Base-by-base conservation (phyloP, 2,113 vertebrate species). In the Oostethus manadensis region DNA sequence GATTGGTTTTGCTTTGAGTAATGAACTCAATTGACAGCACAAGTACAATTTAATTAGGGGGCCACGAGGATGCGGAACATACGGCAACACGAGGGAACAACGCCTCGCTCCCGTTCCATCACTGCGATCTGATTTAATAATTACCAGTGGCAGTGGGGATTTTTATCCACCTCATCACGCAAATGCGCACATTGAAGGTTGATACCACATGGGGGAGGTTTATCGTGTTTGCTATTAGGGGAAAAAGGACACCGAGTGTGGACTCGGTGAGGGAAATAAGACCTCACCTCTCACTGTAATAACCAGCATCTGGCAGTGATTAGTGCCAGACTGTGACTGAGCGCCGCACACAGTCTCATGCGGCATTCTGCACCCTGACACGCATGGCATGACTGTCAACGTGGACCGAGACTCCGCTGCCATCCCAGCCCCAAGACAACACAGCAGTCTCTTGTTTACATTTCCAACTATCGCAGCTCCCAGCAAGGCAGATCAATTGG, bases 41-140 rank as follows among this genome's bases (percentile, higher is more conserved):
- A 82, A 84, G 71, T 75, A 76, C 83, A 79, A 84, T 83, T 85
- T 84, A 86, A 86, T 88, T 88, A 83, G 58, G 60, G 59, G 64
- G 68, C 62, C 38, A 23, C 23, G 7, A 71, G 14, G 71, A 81
- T 81, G 81, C 76, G 51, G 79, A 78, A 83, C 79, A 84, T 82
- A 80, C 66, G 48, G 64, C 64, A 57, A 70, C 9, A 48, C 62
- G 54, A 76, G 79, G 71, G 29, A 83, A 84, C 68, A 76, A 71
- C 56, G 51, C 42, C 60, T 74, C 71, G 68, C 63, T 58, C 61
- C 60, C 70, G 73, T 79, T 83, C 73, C 74, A 79, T 85, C 78
- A 77, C 69, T 45, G 62, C 67, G 68, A 80, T 84, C 70, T 83
- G 71, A 83, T 83, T 86, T 82, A 84, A 85, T 84, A 85, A 86